Conservation (phyloP, 1,140 invertebrate genomes). For the Aphaenogaster ashmeadi region DNA sequence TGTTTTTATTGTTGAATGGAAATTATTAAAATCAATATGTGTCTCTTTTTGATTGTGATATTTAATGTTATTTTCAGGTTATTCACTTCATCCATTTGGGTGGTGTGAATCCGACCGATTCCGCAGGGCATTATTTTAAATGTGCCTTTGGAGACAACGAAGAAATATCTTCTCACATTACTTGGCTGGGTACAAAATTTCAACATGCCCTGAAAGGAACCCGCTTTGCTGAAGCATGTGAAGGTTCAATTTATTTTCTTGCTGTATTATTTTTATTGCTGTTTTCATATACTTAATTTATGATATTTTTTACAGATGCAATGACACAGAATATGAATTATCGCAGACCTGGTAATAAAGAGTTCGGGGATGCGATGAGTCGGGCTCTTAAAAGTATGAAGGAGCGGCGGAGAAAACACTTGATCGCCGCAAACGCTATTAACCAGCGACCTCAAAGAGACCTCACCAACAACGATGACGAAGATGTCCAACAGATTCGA, state of each 20-base stretch:
- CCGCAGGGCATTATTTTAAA: conserved; percentile 12
- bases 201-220: not conserved
- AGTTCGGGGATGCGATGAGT: not conserved
- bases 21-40: not conserved
- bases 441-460: not conserved
- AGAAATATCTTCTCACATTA: no score
- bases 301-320: not conserved
- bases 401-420: not conserved
- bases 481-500: not conserved
- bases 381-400: not conserved
- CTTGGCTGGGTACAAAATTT: no score
- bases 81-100: not conserved
- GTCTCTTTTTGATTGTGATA: conserved; percentile 2
- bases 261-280: conserved; percentile 11
- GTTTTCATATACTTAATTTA: conserved; percentile 1
- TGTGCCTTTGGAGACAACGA: not conserved
- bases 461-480: not conserved
- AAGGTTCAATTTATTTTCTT: not conserved
- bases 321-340: not conserved
- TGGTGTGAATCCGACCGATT: not conserved
- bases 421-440: not conserved
- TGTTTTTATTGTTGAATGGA: conserved; percentile 12
- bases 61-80: conserved; percentile 12
- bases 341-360: not conserved
- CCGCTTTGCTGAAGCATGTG: conserved; percentile 2